These are phyloP conservation scores for Epicauta chinensis DNA, from an alignment of 1,140 invertebrate genomes.

Conservation along the genomic window DNA sequence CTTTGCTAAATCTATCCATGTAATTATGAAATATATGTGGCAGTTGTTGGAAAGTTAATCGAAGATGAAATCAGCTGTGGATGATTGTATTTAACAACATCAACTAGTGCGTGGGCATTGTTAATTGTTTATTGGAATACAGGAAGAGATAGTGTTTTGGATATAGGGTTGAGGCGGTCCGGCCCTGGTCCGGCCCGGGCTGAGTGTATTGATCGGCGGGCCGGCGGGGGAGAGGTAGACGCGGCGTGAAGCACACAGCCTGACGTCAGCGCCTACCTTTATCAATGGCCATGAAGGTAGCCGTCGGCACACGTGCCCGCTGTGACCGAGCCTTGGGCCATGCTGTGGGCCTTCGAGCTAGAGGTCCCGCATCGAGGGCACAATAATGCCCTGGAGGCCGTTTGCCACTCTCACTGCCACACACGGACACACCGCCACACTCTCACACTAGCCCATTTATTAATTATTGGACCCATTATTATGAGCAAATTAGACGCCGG, in stretches of 20 bases:
- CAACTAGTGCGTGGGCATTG: too few species aligned
- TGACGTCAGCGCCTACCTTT: slow-evolving; percentile 40
- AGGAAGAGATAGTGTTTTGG: too few species aligned
- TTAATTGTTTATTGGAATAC: too few species aligned
- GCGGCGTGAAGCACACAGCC: slow-evolving; percentile 3
- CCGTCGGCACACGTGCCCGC: slow-evolving; percentile 39
- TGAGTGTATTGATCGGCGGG: slow-evolving; percentile 12
- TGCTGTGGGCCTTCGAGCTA: slow-evolving; percentile 8
- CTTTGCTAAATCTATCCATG: too few species aligned
- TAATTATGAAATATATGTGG: too few species aligned
- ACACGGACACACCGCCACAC: slow-evolving; percentile 12
- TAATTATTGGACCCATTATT: slow-evolving; percentile 26
- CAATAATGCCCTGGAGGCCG: slow-evolving; percentile 1
- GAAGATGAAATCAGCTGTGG: too few species aligned
- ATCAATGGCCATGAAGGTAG: slow-evolving; percentile 43
- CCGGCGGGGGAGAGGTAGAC: background rate
- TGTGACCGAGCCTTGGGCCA: slow-evolving; percentile 26
- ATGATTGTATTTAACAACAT: too few species aligned
- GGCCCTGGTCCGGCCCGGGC: slow-evolving; percentile 5
- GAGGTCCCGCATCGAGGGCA: slow-evolving; percentile 5
- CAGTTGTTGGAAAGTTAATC: too few species aligned
- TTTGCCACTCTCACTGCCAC: slow-evolving; percentile 14
- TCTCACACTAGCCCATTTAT: slow-evolving; percentile 4
- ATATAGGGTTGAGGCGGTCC: too few species aligned
- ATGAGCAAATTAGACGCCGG: slow-evolving; percentile 11